Evolutionary conservation across 2,888 invertebrate genomes (phyloP), one percentile per base, ranked within the genome.

Genomic region (Troides oblongomaculatus): DNA sequence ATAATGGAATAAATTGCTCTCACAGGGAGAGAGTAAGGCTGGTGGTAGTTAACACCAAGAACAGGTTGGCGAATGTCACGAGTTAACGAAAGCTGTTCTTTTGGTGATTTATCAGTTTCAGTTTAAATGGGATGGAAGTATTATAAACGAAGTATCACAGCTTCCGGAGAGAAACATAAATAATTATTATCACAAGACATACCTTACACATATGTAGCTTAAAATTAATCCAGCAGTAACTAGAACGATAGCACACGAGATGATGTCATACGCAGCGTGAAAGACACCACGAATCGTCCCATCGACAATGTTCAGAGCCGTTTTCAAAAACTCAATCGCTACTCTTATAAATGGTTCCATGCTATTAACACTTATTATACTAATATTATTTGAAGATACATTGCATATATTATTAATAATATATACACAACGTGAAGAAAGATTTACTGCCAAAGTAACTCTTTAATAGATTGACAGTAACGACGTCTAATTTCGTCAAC

Each of bases 301-400:
- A 14, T 66, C 63, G 1, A 70, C 12, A 14, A 70, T 66, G 1
- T 64, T 64, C 10, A 60, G 30, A 43, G 66, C 66, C 0, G 60
- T 30, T 64, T 64, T 70, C 12, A 66, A 60, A n/a, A 70, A 64
- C 3, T 60, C 43, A 39, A 21, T 46, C 25, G 59, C 50, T 30
- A 66, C 53, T 53, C 60, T 66, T 1, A 70, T 10, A 23, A 70
- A 67, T 61, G 63, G 4, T 10, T 70, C 66, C 70, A 70, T 70
- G 2, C 14, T 23, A 25, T 23, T 43, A 23, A 30, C 46, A 65
- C 53, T 65, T 57, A 17, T 7, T 23, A 25, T 18, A 62, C 50
- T 62, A 62, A 10, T 7, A 12, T 7, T n/a, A n/a, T 25, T 23
- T 58, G 23, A 14, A 14, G 10, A 23, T 58, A 58, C 57, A 21